A percentile compares a stretch with the other conserved stretches of the same genome.
phyloP scores from a whole-genome alignment of 2,888 invertebrate species.

The Calephelis perditalis region DNA sequence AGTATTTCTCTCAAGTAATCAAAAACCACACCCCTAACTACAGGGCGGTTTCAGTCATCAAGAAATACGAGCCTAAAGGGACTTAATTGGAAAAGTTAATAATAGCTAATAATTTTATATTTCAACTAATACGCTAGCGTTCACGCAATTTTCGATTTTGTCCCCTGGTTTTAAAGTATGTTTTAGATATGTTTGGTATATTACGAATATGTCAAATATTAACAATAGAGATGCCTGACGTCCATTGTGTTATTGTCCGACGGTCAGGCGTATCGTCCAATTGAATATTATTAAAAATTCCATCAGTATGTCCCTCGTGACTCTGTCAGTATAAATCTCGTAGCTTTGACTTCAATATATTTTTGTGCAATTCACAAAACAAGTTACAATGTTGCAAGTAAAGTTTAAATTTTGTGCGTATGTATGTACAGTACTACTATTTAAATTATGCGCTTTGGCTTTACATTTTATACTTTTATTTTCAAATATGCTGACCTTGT shows the following conservation, averaged over 20 bases:
- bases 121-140: background rate
- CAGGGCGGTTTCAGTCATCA: background rate
- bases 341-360: background rate
- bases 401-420: too few relatives aligned
- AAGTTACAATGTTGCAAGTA: too few relatives aligned
- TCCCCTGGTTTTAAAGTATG: background rate
- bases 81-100: slow-evolving; percentile 12
- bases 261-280: slow-evolving; percentile 16
- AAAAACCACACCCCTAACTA: slow-evolving; percentile 2
- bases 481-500: too few relatives aligned
- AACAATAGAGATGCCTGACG: slow-evolving; percentile 26
- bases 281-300: slow-evolving; percentile 27
- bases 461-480: too few relatives aligned
- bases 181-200: slow-evolving; percentile 11
- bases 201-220: slow-evolving; percentile 25
- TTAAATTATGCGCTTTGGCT: too few relatives aligned
- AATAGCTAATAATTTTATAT: slow-evolving; percentile 11
- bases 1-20: background rate
- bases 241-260: slow-evolving; percentile 23
- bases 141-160: background rate
- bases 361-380: background rate
- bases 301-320: slow-evolving; percentile 14
- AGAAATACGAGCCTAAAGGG: slow-evolving; percentile 8
- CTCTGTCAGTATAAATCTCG: background rate
- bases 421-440: too few relatives aligned